Evolutionary conservation across 2,113 vertebrate genomes (phyloP), one percentile per base, ranked within the genome.

Genomic region (Alces alces): DNA sequence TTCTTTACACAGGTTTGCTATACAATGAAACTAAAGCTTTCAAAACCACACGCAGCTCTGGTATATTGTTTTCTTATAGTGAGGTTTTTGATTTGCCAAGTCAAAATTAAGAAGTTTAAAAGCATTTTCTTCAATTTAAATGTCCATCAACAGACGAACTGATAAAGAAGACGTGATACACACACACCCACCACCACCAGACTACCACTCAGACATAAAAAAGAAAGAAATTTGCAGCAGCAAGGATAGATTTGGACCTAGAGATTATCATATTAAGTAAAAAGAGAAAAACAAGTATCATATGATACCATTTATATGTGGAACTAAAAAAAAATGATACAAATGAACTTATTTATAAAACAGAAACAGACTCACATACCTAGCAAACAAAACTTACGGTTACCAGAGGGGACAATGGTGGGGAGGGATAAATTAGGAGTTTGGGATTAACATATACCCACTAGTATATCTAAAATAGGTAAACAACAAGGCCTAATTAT

Each of bases 61-160:
- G n/a, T 64, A 60, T 10, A 66, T 36, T 78, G 30, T 83, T 83
- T 91, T 91, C 89, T 58, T 58, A 97, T 54, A 95, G 61, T 50
- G 43, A 93, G 25, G n/a, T 73, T 95, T 94, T 70, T 93, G 23
- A 96, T 95, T 17, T 96, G 21, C 21, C 79, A 93, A 85, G 58
- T 93, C 33, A 66, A 93, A 96, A 95, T 92, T 84, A 96, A 78
- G 47, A 96, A 83, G 39, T 94, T 88, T 94, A 97, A 96, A 95
- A 95, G 50, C 6, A 92, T 86, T 94, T 95, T 66, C 23, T 84
- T 91, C 84, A 64, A 80, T 33, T 17, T 50, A 50, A 80, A 80
- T 80, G 45, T 33, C 45, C 78, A 80, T 50, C 78, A 80, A 33
- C 78, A 50, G 45, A 50, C 1, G 1, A 80, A 50, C 16, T 30